Evolutionary conservation across 2,113 vertebrate species (phyloP).

Genomic region (Suncus etruscus): DNA sequence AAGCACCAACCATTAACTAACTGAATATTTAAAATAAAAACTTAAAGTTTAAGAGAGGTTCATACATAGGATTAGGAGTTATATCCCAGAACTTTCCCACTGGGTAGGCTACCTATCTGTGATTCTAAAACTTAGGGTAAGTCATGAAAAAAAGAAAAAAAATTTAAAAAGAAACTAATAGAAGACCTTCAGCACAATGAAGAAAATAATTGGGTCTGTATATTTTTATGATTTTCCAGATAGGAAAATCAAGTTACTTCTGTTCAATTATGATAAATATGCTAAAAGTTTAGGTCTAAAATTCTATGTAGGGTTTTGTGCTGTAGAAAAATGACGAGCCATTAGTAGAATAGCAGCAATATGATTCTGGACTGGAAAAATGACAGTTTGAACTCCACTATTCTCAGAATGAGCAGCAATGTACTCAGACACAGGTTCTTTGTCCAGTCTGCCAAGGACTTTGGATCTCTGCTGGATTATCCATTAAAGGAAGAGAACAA

Average conservation of each 20-base stretch:
- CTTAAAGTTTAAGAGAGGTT: not conserved
- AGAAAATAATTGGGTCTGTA: not conserved
- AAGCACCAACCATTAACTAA: too few species aligned
- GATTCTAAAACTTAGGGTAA: not conserved
- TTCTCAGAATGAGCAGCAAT: slow-evolving; percentile 12
- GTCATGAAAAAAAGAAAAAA: not conserved
- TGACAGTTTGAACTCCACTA: not conserved
- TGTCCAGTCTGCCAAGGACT: not conserved
- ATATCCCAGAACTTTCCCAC: not conserved
- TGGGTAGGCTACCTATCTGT: not conserved
- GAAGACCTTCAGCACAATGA: not conserved
- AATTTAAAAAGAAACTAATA: slow-evolving; percentile 7
- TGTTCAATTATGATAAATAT: not conserved
- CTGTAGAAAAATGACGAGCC: not conserved
- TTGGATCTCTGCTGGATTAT: slow-evolving; percentile 35
- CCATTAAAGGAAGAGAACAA: slow-evolving; percentile 47
- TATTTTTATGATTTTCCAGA: not conserved
- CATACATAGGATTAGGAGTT: not conserved
- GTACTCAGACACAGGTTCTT: not conserved
- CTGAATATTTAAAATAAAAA: too few species aligned
- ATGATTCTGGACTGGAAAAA: not conserved
- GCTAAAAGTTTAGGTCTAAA: not conserved
- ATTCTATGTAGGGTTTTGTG: not conserved
- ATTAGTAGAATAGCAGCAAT: not conserved
- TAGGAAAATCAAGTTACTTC: not conserved